These are phyloP conservation scores for honey bee (Apis mellifera) DNA, from an alignment of 1,140 invertebrate genomes.

Conservation along the genomic window DNA sequence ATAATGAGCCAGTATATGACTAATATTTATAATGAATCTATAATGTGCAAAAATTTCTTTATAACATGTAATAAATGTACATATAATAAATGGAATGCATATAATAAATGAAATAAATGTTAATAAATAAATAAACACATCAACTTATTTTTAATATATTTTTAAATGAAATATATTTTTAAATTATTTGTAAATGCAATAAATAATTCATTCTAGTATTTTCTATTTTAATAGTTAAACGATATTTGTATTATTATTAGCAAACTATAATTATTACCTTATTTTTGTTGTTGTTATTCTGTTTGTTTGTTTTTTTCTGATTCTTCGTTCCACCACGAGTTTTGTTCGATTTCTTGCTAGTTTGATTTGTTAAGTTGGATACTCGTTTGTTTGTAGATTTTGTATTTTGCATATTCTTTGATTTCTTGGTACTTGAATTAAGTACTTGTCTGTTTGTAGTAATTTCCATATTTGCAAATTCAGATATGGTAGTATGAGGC, in stretches of 20 bases:
- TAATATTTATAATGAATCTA: no score
- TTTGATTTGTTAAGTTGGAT: constrained; percentile 41
- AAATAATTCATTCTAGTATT: no score
- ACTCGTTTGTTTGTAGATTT: constrained; percentile 17
- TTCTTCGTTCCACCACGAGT: constrained; percentile 78
- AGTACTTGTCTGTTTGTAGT: no score
- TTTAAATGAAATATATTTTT: no score
- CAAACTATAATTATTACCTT: constrained; percentile 48
- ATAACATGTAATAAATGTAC: no score
- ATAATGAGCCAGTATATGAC: no score
- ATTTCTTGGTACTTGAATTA: background rate
- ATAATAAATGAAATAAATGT: no score
- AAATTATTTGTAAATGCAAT: no score
- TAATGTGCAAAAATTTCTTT: no score
- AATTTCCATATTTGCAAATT: background rate
- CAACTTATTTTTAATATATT: no score
- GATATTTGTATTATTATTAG: background rate
- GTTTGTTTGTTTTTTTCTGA: constrained; percentile 65
- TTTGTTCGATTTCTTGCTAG: constrained; percentile 78
- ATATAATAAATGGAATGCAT: no score
- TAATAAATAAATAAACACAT: no score
- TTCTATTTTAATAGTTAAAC: background rate
- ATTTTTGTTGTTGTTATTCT: constrained; percentile 56
- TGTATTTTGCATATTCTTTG: background rate
- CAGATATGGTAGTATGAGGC: background rate